These are phyloP conservation scores for Pseudococcus jackbeardsleyi DNA, from an alignment of 2,888 invertebrate genomes.

Conservation along the genomic window DNA sequence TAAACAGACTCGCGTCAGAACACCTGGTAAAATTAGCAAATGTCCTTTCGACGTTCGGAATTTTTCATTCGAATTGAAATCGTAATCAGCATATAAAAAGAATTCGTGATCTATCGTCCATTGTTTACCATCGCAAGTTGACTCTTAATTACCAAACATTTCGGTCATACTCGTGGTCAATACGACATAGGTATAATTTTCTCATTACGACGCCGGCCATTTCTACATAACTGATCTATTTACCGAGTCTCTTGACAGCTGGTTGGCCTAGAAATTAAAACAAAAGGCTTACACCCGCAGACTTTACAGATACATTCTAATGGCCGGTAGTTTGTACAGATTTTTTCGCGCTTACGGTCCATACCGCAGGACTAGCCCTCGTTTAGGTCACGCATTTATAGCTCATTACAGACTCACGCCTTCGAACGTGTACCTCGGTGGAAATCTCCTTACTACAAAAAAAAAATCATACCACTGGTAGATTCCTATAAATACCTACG, in stretches of 20 bases:
- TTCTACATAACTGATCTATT: conserved; percentile 32
- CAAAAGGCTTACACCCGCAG: conserved; percentile 19
- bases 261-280: conserved; percentile 32
- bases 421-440: neutral
- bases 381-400: neutral
- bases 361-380: neutral
- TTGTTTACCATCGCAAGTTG: conserved; percentile 8
- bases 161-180: conserved; percentile 2
- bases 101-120: neutral
- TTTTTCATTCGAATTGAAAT: neutral
- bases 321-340: neutral
- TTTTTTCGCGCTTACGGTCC: neutral
- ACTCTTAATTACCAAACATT: conserved; percentile 32
- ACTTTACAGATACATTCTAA: neutral
- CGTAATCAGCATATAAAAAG: conserved; percentile 17
- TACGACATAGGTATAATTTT: conserved; percentile 8
- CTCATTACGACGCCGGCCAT: conserved; percentile 5
- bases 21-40: neutral
- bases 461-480: neutral
- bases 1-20: too few relatives aligned
- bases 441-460: neutral
- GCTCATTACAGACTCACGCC: neutral
- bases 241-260: conserved; percentile 20
- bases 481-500: neutral
- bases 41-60: neutral